Evolutionary conservation across 2,797 vertebrate genomes (phyloP), one percentile per base, ranked within the genome.

Genomic region (Labeo calbasu): DNA sequence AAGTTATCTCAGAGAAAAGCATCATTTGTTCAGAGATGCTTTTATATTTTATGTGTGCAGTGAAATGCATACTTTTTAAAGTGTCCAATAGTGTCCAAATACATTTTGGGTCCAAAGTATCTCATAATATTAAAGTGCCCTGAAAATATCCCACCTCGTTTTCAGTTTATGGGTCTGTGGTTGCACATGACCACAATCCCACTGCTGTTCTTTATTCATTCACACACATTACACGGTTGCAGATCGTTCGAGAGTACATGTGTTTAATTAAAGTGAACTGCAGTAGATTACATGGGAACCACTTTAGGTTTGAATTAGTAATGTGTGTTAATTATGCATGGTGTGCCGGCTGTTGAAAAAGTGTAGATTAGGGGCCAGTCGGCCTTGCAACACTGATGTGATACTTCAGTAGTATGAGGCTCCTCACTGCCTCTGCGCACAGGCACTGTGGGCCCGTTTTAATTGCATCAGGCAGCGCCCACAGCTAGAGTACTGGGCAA

Each of bases 251-350:
- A 65, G n/a, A 79, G 25, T 77, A 81, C 84, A 85, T 84, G 65
- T 73, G 83, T 84, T 84, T 81, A 82, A 84, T 79, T 84, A 84
- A 66, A 81, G 72, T 50, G 55, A 81, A 84, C 83, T 61, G 57
- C 55, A 72, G 43, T 79, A 79, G 68, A 81, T 81, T 85, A 85
- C 84, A 85, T 50, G 71, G 71, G 19, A 76, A 70, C 59, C 70
- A 81, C 79, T 82, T 87, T 82, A 53, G 55, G 71, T 77, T 48
- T 87, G 51, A 87, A 87, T 87, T 79, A 84, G 86, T 84, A 84
- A 87, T 84, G 73, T 23, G 86, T 55, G 78, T 87, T 84, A 84
- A 84, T 84, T 87, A 77, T 87, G 79, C 86, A 84, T 87, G 82
- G 70, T 65, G 77, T 71, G 73, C 53, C 21, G 68, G 68, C 32